Evolutionary conservation across 2,888 invertebrate genomes (phyloP), one percentile per base, ranked within the genome.

Genomic region (Patella pellucida): DNA sequence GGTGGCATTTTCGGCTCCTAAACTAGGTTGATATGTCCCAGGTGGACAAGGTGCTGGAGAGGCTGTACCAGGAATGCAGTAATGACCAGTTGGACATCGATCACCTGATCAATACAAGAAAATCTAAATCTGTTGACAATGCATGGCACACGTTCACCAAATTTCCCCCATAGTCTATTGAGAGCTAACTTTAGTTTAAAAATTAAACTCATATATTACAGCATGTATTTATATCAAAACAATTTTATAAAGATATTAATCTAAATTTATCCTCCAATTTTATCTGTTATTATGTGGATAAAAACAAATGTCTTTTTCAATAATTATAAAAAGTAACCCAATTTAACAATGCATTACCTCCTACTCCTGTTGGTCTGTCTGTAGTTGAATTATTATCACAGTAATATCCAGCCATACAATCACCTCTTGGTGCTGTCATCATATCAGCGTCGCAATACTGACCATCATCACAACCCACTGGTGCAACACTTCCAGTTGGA

Each of bases 391-490:
- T 89, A 19, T 78, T 79, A 41, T 79, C 82, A 78, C 90, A 90
- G 81, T 87, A 90, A 80, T 86, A 90, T 7, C 90, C 90, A 50
- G 88, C 86, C 71, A 82, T 71, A 73, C 90, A 90, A 62, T 82
- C 78, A 15, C 84, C 87, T 12, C 83, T 78, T 2, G 86, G 84
- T 14, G 80, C 52, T n/a, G 79, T 71, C 81, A 87, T 84, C 79
- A 79, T 83, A 68, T 84, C 81, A 19, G 78, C 78, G 50, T 85
- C 82, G 78, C 88, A 88, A 80, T 86, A 88, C 74, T 83, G 76
- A 14, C 88, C 88, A 31, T 84, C 84, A 52, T 84, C 83, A 82
- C 88, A 88, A 14, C 85, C 85, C 12, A 75, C 76, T 2, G 89
- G 88, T 11, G 85, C 82, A 0, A 84, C 82, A 68, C 87, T 88